phyloP scores from a whole-genome alignment of 2,113 vertebrate genomes.

The Ptilorrhoa leucosticta region DNA sequence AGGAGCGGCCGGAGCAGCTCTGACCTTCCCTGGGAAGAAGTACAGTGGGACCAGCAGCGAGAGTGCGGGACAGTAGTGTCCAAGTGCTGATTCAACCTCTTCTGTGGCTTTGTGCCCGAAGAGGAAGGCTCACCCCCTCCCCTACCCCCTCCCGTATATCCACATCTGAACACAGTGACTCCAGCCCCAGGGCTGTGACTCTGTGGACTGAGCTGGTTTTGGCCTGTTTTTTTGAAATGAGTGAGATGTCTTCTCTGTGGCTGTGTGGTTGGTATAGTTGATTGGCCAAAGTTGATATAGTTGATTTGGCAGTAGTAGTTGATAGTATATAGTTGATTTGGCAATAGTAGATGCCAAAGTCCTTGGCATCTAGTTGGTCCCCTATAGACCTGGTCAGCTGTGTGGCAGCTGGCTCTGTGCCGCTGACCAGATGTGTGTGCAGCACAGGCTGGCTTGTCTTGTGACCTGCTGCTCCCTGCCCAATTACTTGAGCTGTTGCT shows the following conservation, averaged over 20 bases:
- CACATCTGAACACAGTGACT: background rate
- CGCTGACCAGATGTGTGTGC: background rate
- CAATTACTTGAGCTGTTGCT: background rate
- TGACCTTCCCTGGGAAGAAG: background rate
- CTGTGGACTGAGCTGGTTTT: background rate
- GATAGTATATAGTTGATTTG: too few species aligned
- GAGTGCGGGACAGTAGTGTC: background rate
- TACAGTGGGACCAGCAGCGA: background rate
- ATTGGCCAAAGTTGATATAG: too few species aligned
- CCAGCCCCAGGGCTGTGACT: background rate
- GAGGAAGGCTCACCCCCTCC: background rate
- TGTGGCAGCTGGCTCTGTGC: background rate
- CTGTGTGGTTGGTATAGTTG: fast-evolving
- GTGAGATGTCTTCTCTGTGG: background rate
- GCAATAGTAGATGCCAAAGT: too few species aligned
- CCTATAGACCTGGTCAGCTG: background rate
- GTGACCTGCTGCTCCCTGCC: background rate
- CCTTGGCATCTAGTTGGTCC: fast-evolving
- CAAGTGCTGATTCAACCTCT: background rate
- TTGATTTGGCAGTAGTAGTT: too few species aligned
- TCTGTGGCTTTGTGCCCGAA: background rate
- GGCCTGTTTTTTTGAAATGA: background rate
- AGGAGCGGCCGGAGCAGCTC: background rate
- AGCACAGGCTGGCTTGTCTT: background rate
- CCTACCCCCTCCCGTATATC: background rate